Conservation (phyloP, 2,797 vertebrate genomes). For the Coendou prehensilis region DNA sequence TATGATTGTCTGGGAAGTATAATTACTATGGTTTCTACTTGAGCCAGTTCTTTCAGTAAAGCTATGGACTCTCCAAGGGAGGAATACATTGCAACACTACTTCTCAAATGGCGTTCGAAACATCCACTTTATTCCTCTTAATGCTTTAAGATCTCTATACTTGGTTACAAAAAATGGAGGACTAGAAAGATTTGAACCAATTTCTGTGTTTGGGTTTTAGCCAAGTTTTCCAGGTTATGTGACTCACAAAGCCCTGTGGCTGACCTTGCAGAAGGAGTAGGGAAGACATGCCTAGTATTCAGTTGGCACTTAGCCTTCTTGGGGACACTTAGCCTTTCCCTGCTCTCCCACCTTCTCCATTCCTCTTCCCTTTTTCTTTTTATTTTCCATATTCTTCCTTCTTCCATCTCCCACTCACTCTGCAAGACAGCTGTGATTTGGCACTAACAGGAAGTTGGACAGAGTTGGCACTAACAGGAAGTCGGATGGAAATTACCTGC, state of each 20-base stretch:
- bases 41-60: conserved; percentile 70
- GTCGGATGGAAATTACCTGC: not conserved
- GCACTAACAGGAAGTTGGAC: not conserved
- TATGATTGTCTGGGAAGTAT: conserved; percentile 47
- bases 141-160: conserved; percentile 51
- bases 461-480: not conserved
- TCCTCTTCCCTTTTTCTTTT: not conserved
- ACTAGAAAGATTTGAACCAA: conserved; percentile 6
- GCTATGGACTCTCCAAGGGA: conserved; percentile 24
- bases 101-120: conserved; percentile 32
- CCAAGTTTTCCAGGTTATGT: conserved; percentile 71
- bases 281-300: not conserved
- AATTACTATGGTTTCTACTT: conserved; percentile 59
- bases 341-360: not conserved
- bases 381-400: not conserved
- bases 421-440: not conserved
- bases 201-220: conserved; percentile 44
- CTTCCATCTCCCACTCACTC: not conserved
- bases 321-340: not conserved
- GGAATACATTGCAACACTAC: conserved; percentile 22
- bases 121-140: conserved; percentile 44
- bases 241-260: conserved; percentile 74
- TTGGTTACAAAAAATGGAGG: conserved; percentile 23
- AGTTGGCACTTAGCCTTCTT: not conserved
- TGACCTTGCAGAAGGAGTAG: conserved; percentile 56